A percentile compares a stretch with the other conserved stretches of the same genome.
These are phyloP conservation scores for Tricholaema leucomelas DNA, from an alignment of 2,113 vertebrate genomes.

Conservation along the genomic window DNA sequence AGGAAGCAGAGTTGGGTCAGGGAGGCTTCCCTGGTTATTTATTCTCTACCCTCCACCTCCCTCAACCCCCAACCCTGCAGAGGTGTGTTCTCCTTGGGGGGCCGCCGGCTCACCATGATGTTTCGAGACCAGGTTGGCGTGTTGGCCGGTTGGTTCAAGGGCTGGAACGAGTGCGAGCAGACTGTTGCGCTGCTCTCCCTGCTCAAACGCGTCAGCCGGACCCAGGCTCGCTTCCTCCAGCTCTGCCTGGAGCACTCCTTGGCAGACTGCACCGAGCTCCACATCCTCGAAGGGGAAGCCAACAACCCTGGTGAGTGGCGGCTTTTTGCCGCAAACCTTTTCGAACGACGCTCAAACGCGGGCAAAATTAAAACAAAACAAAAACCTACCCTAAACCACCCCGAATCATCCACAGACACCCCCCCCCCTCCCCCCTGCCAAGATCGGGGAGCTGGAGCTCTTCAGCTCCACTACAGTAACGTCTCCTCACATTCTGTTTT, in stretches of 20 bases:
- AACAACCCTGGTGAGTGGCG: slow-evolving; percentile 91
- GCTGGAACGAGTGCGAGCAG: slow-evolving; percentile 99
- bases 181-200: slow-evolving; percentile 95
- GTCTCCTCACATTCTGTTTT: not conserved
- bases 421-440: no score
- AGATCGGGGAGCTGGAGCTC: not conserved
- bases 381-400: not conserved
- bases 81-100: not conserved
- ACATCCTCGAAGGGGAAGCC: slow-evolving; percentile 93
- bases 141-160: slow-evolving; percentile 97
- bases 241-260: slow-evolving; percentile 97
- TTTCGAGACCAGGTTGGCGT: slow-evolving; percentile 99
- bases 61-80: not conserved
- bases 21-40: slow-evolving; percentile 36
- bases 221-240: slow-evolving; percentile 97
- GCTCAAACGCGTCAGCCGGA: slow-evolving; percentile 94
- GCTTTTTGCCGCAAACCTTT: not conserved
- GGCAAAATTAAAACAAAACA: not conserved
- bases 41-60: not conserved
- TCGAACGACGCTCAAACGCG: not conserved
- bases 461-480: not conserved
- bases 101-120: slow-evolving; percentile 89
- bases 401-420: fast-evolving
- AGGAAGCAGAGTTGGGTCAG: not conserved
- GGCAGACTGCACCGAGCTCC: slow-evolving; percentile 94